These are phyloP conservation scores for Hippocampus mohnikei DNA, from an alignment of 2,113 vertebrate genomes.

Conservation along the genomic window DNA sequence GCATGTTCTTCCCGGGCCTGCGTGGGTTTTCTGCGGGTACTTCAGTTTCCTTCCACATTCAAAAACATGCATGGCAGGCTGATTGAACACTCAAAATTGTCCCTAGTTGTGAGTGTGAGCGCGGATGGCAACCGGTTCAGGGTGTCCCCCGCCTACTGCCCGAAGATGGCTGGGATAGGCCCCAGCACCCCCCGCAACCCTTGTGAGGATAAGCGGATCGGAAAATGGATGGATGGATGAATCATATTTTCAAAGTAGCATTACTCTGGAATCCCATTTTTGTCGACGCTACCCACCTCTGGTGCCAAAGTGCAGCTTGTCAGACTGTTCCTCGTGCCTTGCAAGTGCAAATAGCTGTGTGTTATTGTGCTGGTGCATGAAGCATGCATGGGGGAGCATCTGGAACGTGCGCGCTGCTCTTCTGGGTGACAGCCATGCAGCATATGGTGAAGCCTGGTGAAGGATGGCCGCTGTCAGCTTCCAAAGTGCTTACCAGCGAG, in stretches of 20 bases:
- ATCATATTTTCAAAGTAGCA: neutral
- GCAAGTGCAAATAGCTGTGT: neutral
- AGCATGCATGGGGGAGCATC: slow-evolving; percentile 60
- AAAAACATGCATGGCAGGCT: too few species aligned
- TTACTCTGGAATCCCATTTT: neutral
- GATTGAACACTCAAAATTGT: too few species aligned
- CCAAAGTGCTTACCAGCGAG: slow-evolving; percentile 71
- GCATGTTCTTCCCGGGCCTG: too few species aligned
- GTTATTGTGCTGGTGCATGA: slow-evolving; percentile 20
- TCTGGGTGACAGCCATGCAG: slow-evolving; percentile 67
- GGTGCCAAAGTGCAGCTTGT: neutral
- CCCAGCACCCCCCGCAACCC: too few species aligned
- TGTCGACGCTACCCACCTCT: neutral
- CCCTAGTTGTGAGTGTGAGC: too few species aligned
- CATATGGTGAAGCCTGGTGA: slow-evolving; percentile 77
- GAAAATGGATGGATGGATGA: too few species aligned
- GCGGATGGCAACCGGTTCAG: too few species aligned
- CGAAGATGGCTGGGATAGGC: too few species aligned
- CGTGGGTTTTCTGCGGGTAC: too few species aligned
- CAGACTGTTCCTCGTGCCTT: neutral
- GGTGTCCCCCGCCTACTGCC: too few species aligned
- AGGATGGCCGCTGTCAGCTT: slow-evolving; percentile 79
- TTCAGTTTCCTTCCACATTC: too few species aligned
- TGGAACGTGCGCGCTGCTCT: slow-evolving; percentile 72
- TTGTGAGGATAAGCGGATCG: too few species aligned